A percentile compares a stretch with the other conserved stretches of the same genome.
Conservation (phyloP, 2,113 vertebrate species). For the Pogonocichla stellata region DNA sequence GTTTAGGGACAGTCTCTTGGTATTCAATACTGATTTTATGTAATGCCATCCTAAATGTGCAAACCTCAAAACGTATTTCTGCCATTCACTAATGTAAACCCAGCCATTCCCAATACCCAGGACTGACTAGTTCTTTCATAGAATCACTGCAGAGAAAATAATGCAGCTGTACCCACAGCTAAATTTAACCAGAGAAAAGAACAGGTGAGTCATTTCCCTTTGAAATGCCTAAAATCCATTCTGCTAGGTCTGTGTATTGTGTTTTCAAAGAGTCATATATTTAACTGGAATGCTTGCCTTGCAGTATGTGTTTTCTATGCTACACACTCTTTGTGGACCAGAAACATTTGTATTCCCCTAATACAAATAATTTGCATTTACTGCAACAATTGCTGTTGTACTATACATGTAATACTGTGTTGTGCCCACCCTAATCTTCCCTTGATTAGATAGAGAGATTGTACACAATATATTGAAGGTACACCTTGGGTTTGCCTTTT, state of each 20-base stretch:
- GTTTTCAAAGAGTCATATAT: background rate
- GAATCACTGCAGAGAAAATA: background rate
- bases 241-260: background rate
- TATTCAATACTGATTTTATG: background rate
- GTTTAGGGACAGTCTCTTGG: background rate
- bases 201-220: slow-evolving; percentile 47
- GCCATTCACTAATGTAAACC: background rate
- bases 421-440: background rate
- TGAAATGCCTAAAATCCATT: background rate
- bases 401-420: background rate
- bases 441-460: background rate
- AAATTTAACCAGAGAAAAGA: slow-evolving; percentile 49
- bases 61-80: background rate
- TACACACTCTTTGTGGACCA: background rate
- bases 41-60: background rate
- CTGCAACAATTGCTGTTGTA: background rate
- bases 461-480: background rate
- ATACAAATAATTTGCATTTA: background rate
- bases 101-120: background rate
- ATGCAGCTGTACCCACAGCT: background rate
- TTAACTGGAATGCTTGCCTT: background rate
- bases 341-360: background rate
- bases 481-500: background rate
- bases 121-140: background rate
- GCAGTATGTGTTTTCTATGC: background rate